Conservation (phyloP, 2,797 vertebrate genomes). For the Hydrolagus colliei region DNA sequence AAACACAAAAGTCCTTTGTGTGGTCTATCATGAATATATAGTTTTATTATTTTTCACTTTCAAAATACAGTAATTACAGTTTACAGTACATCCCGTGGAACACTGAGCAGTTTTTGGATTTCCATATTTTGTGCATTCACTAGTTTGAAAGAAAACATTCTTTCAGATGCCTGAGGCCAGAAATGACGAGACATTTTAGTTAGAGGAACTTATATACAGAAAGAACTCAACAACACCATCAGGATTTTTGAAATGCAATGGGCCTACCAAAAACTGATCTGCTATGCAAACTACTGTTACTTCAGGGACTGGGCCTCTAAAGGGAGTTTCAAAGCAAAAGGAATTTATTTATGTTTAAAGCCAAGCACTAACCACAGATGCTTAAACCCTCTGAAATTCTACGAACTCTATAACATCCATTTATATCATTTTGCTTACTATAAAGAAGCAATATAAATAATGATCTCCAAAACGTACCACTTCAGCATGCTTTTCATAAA, state of each 20-base stretch:
- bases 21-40: no score
- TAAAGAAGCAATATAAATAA: not conserved
- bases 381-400: not conserved
- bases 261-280: not conserved
- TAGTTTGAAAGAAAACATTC: not conserved
- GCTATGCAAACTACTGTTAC: not conserved
- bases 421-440: not conserved
- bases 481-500: not conserved
- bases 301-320: not conserved
- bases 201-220: not conserved
- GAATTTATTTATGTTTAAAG: not conserved
- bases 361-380: not conserved
- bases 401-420: not conserved
- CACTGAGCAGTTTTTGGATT: not conserved
- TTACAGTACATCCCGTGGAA: no score
- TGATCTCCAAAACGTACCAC: not conserved
- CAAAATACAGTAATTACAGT: no score
- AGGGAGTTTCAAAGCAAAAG: not conserved
- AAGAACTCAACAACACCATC: not conserved
- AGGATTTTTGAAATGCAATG: conserved; percentile 1
- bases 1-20: no score
- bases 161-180: not conserved
- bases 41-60: no score
- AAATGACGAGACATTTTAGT: not conserved
- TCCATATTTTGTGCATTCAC: no score